Conservation (phyloP, 1,140 invertebrate species). For the Potamilus streckersoni region DNA sequence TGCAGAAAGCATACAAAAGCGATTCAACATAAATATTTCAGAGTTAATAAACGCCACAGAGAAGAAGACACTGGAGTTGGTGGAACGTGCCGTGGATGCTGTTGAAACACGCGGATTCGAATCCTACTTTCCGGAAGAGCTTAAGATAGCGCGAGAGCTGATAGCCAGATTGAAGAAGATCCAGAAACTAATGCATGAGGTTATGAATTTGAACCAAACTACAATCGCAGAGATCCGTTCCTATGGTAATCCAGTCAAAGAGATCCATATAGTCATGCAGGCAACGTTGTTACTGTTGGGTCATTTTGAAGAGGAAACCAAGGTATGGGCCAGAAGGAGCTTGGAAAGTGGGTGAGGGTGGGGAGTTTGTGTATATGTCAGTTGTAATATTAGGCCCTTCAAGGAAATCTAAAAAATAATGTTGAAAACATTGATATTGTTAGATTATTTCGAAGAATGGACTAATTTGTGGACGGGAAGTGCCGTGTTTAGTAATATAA, state of each 20-base stretch:
- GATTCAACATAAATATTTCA: not conserved
- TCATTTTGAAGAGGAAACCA: constrained; percentile 38
- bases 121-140: constrained; percentile 29
- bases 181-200: constrained; percentile 40
- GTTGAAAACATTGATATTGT: not conserved
- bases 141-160: constrained; percentile 34
- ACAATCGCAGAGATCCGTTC: constrained; percentile 44
- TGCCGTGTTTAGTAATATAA: no score
- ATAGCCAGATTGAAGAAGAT: constrained; percentile 38
- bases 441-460: not conserved
- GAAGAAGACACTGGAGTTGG: constrained; percentile 34
- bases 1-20: no score
- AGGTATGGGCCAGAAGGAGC: constrained; percentile 22
- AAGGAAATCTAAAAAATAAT: not conserved
- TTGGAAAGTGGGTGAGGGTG: constrained; percentile 4
- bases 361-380: not conserved
- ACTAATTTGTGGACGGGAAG: no score
- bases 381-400: no score
- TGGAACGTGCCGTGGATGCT: constrained; percentile 38
- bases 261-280: constrained; percentile 42
- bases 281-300: constrained; percentile 44
- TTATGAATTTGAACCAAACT: constrained; percentile 43
- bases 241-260: constrained; percentile 36
- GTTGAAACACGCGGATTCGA: constrained; percentile 39
- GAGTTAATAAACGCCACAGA: constrained; percentile 36